Conservation (phyloP, 2,113 vertebrate genomes). For the Arothron firmamentum region DNA sequence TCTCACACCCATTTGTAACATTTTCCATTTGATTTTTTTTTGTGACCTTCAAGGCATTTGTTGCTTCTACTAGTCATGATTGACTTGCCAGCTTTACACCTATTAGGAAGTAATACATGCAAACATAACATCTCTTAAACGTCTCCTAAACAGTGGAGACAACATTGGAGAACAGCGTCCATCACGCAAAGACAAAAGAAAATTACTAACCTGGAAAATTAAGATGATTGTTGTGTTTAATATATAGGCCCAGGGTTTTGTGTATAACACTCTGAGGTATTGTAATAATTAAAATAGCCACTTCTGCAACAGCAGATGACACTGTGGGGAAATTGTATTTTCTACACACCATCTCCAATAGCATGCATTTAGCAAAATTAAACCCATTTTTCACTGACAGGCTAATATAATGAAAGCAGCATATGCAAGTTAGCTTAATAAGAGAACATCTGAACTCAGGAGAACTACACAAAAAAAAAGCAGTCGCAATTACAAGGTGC, state of each 20-base stretch:
- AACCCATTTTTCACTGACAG: conserved; percentile 71
- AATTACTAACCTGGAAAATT: conserved; percentile 9
- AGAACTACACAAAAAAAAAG: conserved; percentile 18
- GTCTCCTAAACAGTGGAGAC: conserved; percentile 33
- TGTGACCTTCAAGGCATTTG: conserved; percentile 69
- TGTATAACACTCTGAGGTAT: conserved; percentile 64
- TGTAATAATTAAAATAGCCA: conserved; percentile 73
- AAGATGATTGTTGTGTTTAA: conserved; percentile 33
- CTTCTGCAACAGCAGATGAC: conserved; percentile 68
- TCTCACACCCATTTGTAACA: conserved; percentile 55
- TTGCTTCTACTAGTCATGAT: conserved; percentile 61
- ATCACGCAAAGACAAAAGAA: conserved; percentile 17
- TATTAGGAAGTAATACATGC: conserved; percentile 46
- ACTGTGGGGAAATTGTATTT: conserved; percentile 70
- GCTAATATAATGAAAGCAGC: conserved; percentile 62
- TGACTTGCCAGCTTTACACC: conserved; percentile 61
- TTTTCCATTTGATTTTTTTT: conserved; percentile 55
- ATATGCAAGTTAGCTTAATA: conserved; percentile 57
- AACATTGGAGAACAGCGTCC: conserved; percentile 4
- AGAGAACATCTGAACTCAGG: conserved; percentile 48
- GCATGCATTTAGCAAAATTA: conserved; percentile 72
- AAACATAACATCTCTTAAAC: conserved; percentile 60
- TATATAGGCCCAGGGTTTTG: conserved; percentile 44
- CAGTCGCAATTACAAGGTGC: neutral
- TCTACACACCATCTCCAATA: conserved; percentile 26